These are phyloP conservation scores for Cosmia trapezina DNA, from an alignment of 2,888 invertebrate genomes.

Conservation along the genomic window DNA sequence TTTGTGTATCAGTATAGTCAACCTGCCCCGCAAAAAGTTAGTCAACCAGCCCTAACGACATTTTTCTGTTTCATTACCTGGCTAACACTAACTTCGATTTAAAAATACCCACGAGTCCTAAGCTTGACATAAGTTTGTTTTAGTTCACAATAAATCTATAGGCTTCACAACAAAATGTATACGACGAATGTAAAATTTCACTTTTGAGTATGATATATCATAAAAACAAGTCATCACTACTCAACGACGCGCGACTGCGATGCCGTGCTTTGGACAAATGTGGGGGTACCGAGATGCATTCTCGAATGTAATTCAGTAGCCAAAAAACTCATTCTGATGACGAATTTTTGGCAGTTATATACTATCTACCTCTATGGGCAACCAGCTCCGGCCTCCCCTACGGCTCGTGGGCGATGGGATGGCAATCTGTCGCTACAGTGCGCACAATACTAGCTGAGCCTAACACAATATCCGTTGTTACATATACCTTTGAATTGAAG, in stretches of 20 bases:
- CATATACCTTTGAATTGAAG: constrained; percentile 29
- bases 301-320: neutral
- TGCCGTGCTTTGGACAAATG: neutral
- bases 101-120: neutral
- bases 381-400: constrained; percentile 4
- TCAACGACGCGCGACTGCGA: too few relatives aligned
- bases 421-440: constrained; percentile 51
- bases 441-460: constrained; percentile 23
- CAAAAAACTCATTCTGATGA: neutral
- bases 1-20: neutral
- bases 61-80: neutral
- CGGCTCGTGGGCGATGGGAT: constrained; percentile 47
- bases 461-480: constrained; percentile 40
- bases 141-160: too few relatives aligned
- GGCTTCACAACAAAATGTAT: neutral
- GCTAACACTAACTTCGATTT: neutral
- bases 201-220: neutral
- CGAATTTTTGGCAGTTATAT: neutral
- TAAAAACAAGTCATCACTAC: neutral
- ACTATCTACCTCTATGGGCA: neutral
- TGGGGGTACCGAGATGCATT: neutral
- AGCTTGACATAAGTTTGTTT: too few relatives aligned
- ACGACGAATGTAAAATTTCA: neutral
- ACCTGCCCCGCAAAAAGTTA: neutral
- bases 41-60: neutral